Evolutionary conservation across 2,113 vertebrate genomes (phyloP), one percentile per base, ranked within the genome.

Genomic region (Rattus rattus): DNA sequence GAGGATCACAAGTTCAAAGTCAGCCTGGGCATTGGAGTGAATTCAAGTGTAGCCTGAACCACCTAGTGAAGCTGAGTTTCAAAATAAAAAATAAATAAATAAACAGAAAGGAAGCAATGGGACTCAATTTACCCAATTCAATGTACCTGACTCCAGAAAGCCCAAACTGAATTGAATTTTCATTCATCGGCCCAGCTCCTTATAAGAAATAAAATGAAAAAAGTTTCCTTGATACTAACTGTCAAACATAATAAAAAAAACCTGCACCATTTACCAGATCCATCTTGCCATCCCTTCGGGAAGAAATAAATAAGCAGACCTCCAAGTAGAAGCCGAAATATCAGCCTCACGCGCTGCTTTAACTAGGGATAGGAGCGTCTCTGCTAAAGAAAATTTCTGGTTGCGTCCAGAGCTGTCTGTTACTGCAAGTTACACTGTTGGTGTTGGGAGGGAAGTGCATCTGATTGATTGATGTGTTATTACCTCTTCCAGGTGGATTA

Each of bases 211-310:
- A 54, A n/a, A 33, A 56, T 59, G 69, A 72, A 88, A 88, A 95
- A 76, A 14, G 24, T 65, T 96, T 94, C 85, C 93, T 92, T 96
- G 90, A 95, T 96, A 43, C 43, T 43, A 95, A 96, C 90, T 95
- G 92, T 97, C 94, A 97, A 83, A 97, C 95, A 94, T 86, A 97
- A 97, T 96, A 94, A 92, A 89, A 89, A 88, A 97, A 91, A 83
- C 61, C 69, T 36, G 91, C 87, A 59, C 43, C 94, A 91, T 94
- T 96, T 95, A 96, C 84, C 94, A 30, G 91, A 92, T 94, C 96
- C 92, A 83, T 94, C 85, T 96, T 77, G 59, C 87, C 69, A 89
- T 90, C 49, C 65, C 95, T 92, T 94, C 0, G 36, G 95, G 96
- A 96, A 95, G 54, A 91, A 96, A 95, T 88, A 96, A 96, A 97